These are phyloP conservation scores for Cephus nigrinus DNA, from an alignment of 2,888 invertebrate genomes.

Conservation along the genomic window DNA sequence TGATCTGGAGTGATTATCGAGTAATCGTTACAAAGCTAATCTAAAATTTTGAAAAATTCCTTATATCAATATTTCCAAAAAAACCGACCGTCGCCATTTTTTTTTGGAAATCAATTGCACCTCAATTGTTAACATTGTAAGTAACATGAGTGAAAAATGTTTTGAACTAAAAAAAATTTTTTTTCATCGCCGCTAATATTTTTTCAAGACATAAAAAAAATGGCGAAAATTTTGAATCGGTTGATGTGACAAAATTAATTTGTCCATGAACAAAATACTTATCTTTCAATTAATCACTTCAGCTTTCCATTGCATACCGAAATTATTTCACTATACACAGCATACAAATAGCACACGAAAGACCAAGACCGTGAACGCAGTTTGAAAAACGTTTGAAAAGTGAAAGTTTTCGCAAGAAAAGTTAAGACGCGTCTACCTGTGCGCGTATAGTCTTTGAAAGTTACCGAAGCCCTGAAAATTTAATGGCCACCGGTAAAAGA, in stretches of 20 bases:
- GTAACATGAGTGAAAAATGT: no score
- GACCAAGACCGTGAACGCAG: background rate
- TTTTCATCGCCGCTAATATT: background rate
- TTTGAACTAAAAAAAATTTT: background rate
- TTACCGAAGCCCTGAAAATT: conserved; percentile 4
- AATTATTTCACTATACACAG: background rate
- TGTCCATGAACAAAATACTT: background rate
- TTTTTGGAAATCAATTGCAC: background rate
- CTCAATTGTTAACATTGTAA: background rate
- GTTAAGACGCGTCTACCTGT: background rate
- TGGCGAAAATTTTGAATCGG: background rate
- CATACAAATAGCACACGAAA: background rate
- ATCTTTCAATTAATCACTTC: background rate
- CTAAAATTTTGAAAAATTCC: background rate
- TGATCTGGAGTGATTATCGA: background rate
- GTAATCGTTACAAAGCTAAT: background rate
- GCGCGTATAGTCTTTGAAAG: background rate
- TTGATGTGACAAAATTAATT: background rate
- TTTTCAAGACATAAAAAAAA: background rate
- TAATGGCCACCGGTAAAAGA: background rate
- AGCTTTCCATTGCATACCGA: background rate
- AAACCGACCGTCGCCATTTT: background rate
- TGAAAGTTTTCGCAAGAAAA: conserved; percentile 2
- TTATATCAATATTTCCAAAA: background rate
- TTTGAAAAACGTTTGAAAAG: background rate